phyloP scores from a whole-genome alignment of 2,113 vertebrate genomes.

The Tupaia tana region DNA sequence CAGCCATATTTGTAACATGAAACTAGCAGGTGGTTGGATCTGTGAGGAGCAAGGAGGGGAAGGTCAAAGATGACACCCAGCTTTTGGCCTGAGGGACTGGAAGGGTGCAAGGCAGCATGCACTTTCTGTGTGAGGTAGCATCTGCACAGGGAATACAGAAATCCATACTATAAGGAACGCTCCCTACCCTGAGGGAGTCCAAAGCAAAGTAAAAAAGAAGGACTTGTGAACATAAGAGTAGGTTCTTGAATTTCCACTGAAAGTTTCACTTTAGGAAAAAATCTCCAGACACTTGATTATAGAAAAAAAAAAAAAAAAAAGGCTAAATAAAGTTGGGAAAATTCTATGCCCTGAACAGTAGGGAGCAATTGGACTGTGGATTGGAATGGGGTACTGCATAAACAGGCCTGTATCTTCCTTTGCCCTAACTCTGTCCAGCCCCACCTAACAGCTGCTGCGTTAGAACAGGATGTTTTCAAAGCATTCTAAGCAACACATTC shows the following conservation, averaged over 20 bases:
- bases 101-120: not conserved
- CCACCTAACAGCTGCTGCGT: not conserved
- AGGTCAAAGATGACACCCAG: not conserved
- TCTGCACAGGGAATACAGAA: not conserved
- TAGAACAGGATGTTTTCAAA: not conserved
- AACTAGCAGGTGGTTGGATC: not conserved
- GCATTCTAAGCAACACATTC: not conserved
- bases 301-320: not conserved
- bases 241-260: not conserved
- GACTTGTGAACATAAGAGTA: not conserved
- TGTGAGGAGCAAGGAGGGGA: not conserved
- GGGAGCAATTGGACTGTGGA: no score
- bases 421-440: not conserved
- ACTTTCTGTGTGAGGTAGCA: not conserved
- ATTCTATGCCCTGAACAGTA: not conserved
- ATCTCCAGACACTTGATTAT: not conserved
- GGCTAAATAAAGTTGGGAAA: not conserved
- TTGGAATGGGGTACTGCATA: not conserved
- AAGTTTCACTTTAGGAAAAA: conserved; percentile 36
- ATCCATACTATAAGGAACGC: not conserved
- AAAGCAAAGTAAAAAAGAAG: not conserved
- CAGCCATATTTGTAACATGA: not conserved
- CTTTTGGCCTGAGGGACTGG: not conserved
- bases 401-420: not conserved
- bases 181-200: not conserved